Base-by-base conservation (phyloP, 2,113 vertebrate genomes). In the Anthoscopus minutus region DNA sequence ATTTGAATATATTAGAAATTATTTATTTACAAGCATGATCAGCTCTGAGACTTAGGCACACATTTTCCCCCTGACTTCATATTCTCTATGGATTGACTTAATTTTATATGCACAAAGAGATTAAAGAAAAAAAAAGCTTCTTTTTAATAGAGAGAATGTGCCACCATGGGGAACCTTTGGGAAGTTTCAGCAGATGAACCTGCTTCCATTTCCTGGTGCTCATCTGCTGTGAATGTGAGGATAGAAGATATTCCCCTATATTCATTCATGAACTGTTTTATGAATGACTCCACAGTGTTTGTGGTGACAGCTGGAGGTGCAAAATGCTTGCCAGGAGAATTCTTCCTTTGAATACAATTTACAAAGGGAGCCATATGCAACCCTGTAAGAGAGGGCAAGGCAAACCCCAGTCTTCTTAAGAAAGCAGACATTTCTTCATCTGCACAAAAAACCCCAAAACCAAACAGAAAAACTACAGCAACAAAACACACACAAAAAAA, bases 291-390 rank as follows among this genome's bases (percentile, higher is more conserved):
- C 48, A 50, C 48, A 80, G 79, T 93, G 69, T 70, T 85, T 82
- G 42, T 57, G 54, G 81, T 91, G 88, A 87, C 85, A 96, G 78
- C 92, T 92, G 58, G 67, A 95, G 80, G 30, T 60, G 44, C 27
- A 82, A 92, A 95, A 80, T 17, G 33, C 77, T 81, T 92, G 77
- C 62, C 78, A 88, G 83, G 31, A 94, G 82, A 90, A 83, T 81
- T 85, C 45, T 80, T 83, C 80, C 72, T 91, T 90, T 88, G 60
- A 90, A 90, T 61, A 83, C 54, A 80, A 73, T 80, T 80, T 88
- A 86, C 80, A 92, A 86, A 90, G 54, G 45, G 11, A 96, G 18
- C 24, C 67, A 90, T 86, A 92, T 48, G 77, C 62, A 88, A 80
- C 53, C 33, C 67, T 45, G 45, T 61, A 80, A 73, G 30, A 70